These are phyloP conservation scores for Aporophyla lueneburgensis DNA, from an alignment of 2,888 invertebrate genomes.

Conservation along the genomic window DNA sequence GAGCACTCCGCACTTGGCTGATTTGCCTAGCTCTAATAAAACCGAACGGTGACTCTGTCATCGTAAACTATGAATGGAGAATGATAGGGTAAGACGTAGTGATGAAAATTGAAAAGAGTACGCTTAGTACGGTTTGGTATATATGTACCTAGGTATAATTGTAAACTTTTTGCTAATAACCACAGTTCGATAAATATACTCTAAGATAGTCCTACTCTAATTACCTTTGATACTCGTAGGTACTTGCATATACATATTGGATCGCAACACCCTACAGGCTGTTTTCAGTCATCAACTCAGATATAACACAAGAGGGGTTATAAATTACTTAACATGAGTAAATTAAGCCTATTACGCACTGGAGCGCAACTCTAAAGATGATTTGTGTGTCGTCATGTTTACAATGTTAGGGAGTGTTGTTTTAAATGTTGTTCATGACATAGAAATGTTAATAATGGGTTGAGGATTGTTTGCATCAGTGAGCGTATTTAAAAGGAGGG, in stretches of 20 bases:
- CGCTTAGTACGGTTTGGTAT: no score
- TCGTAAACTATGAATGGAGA: no score
- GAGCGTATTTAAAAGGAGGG: not conserved
- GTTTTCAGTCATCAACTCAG: constrained; percentile 59
- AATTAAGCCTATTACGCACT: constrained; percentile 73
- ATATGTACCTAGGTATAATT: no score
- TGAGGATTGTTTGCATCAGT: not conserved
- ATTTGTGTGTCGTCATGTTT: constrained; percentile 60
- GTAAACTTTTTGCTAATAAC: no score
- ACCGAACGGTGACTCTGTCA: no score
- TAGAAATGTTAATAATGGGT: constrained; percentile 1
- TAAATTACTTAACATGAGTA: constrained; percentile 72
- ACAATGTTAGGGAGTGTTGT: constrained; percentile 34
- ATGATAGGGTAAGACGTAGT: no score
- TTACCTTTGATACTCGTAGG: not conserved
- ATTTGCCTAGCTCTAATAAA: no score
- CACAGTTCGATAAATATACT: not conserved
- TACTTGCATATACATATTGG: not conserved
- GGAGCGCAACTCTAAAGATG: constrained; percentile 57
- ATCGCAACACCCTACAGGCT: not conserved
- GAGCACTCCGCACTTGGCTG: no score
- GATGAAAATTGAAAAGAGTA: no score
- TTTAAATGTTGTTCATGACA: constrained; percentile 23
- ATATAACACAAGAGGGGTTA: constrained; percentile 67
- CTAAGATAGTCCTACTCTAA: not conserved